Percentiles rank a stretch among this genome's conserved stretches.
These are phyloP conservation scores for Callimorpha dominula DNA, from an alignment of 2,888 invertebrate species.

Conservation along the genomic window DNA sequence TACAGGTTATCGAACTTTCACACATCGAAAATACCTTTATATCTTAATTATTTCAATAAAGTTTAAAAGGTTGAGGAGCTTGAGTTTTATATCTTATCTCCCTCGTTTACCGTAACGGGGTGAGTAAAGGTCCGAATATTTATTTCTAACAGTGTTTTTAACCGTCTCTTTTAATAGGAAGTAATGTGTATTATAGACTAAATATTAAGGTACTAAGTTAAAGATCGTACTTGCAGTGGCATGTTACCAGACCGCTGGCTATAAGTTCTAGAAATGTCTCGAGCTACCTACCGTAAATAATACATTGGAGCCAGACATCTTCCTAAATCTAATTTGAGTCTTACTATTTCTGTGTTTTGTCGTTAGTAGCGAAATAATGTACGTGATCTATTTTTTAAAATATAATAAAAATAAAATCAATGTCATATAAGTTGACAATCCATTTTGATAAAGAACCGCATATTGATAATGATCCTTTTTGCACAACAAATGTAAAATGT, in stretches of 20 bases:
- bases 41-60: constrained; percentile 40
- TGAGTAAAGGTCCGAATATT: constrained; percentile 9
- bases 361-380: no score
- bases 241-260: not conserved
- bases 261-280: not conserved
- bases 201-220: not conserved
- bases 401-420: no score
- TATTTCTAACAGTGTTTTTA: not conserved
- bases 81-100: constrained; percentile 36
- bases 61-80: constrained; percentile 29
- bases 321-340: not conserved
- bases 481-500: not conserved
- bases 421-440: not conserved
- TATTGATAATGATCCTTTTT: not conserved
- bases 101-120: constrained; percentile 25
- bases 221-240: not conserved
- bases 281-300: not conserved
- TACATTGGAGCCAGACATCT: not conserved
- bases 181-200: not conserved
- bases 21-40: constrained; percentile 39
- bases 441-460: not conserved
- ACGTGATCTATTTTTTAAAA: no score
- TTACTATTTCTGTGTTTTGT: not conserved
- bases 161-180: not conserved
- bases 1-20: constrained; percentile 19